Conservation (phyloP, 2,113 vertebrate species). For the Oplegnathus fasciatus region DNA sequence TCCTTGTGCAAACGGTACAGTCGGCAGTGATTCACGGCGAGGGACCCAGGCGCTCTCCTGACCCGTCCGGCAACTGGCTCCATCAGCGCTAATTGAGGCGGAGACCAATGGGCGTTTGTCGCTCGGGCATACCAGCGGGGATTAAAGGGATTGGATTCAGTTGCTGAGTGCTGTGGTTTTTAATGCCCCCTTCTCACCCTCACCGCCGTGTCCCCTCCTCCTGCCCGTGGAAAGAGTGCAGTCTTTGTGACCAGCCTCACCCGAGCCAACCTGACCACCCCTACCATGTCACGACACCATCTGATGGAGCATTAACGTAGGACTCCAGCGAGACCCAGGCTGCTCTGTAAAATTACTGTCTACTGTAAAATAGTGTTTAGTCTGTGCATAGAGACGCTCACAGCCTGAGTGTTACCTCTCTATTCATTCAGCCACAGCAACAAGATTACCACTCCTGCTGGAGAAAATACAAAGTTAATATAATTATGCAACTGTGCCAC, state of each 20-base stretch:
- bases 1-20: conserved; percentile 23
- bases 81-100: conserved; percentile 71
- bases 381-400: not conserved
- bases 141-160: conserved; percentile 84
- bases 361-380: conserved; percentile 47
- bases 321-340: conserved; percentile 33
- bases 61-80: conserved; percentile 59
- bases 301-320: conserved; percentile 60
- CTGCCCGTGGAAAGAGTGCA: conserved; percentile 69
- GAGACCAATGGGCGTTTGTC: conserved; percentile 68
- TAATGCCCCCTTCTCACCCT: conserved; percentile 55
- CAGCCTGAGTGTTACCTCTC: conserved; percentile 26
- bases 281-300: conserved; percentile 71
- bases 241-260: conserved; percentile 74
- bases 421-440: conserved; percentile 30
- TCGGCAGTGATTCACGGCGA: not conserved
- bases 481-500: conserved; percentile 21
- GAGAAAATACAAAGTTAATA: conserved; percentile 21
- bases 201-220: conserved; percentile 27
- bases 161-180: conserved; percentile 82
- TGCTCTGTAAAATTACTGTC: conserved; percentile 44
- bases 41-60: conserved; percentile 51
- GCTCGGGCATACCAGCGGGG: conserved; percentile 78
- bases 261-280: conserved; percentile 59
- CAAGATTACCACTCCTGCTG: conserved; percentile 5